These are phyloP conservation scores for Drosophila gunungcola DNA, from an alignment of 1,140 invertebrate species.

Conservation along the genomic window DNA sequence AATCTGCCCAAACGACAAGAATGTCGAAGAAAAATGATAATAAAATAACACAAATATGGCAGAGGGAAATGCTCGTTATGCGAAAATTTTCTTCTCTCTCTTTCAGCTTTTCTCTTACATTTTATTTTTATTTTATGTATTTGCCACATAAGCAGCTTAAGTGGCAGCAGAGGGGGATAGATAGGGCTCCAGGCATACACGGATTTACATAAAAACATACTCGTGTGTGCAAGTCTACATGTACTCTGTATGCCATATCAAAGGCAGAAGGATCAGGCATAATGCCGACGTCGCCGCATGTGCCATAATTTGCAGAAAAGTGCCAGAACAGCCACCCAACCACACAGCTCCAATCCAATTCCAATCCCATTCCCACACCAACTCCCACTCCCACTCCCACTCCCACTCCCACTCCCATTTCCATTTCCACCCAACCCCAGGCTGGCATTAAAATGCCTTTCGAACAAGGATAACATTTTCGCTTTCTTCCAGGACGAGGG, in stretches of 20 bases:
- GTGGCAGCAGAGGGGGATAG: conserved; percentile 51
- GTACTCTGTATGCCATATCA: conserved; percentile 31
- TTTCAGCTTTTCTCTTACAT: conserved; percentile 20
- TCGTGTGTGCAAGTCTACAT: conserved; percentile 26
- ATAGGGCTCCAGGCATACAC: conserved; percentile 25
- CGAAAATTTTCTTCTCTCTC: conserved; percentile 55
- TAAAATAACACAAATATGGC: conserved; percentile 84
- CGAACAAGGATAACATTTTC: conserved; percentile 71
- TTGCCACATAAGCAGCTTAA: conserved; percentile 81
- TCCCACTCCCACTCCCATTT: conserved; percentile 12
- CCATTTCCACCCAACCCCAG: conserved; percentile 15
- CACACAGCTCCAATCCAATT: conserved; percentile 20
- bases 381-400: conserved; percentile 9
- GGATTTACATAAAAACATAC: conserved; percentile 38
- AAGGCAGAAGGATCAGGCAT: conserved; percentile 73
- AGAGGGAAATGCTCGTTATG: conserved; percentile 79
- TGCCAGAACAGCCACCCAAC: conserved; percentile 58
- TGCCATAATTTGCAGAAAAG: conserved; percentile 80
- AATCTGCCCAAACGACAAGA: not conserved
- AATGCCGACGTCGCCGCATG: conserved; percentile 69
- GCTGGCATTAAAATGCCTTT: conserved; percentile 50
- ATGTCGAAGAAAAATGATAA: conserved; percentile 70
- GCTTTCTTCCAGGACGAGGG: conserved; percentile 49
- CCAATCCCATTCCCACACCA: not conserved
- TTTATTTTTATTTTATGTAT: conserved; percentile 81